Percentiles rank a stretch among this genome's conserved stretches.
Evolutionary conservation across 2,113 vertebrate species (phyloP).

Genomic region (Todiramphus chloris): DNA sequence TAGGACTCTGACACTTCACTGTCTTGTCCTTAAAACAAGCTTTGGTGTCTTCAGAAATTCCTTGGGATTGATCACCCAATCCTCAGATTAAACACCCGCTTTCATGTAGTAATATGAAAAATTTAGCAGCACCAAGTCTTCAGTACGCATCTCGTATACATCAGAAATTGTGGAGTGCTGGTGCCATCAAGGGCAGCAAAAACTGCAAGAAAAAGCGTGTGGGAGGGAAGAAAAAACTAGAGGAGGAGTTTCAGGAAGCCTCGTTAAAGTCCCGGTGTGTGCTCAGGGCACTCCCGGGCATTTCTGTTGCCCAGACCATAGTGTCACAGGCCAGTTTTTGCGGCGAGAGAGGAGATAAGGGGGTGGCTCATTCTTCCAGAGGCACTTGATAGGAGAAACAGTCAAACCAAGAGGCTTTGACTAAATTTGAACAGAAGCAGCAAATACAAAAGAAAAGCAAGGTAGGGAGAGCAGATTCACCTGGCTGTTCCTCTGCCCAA

Average conservation of each 20-base stretch:
- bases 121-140: neutral
- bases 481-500: neutral
- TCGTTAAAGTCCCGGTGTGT: neutral
- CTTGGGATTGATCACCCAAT: neutral
- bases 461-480: neutral
- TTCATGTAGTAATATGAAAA: neutral
- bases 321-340: neutral
- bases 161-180: neutral
- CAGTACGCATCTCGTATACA: neutral
- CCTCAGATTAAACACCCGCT: neutral
- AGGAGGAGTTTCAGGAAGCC: neutral
- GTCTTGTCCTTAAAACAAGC: neutral
- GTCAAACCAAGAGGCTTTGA: neutral
- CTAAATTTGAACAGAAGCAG: neutral
- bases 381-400: fast-evolving
- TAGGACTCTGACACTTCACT: neutral
- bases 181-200: neutral
- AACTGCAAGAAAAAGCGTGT: neutral
- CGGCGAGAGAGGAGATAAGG: neutral
- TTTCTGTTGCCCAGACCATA: fast-evolving
- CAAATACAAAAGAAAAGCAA: neutral
- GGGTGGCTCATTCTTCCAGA: neutral
- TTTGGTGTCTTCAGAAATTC: neutral
- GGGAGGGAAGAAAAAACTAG: fast-evolving
- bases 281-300: neutral